Evolutionary conservation across 2,797 vertebrate genomes (phyloP), one percentile per base, ranked within the genome.

Genomic region (Typhlichthys eigenmanni): DNA sequence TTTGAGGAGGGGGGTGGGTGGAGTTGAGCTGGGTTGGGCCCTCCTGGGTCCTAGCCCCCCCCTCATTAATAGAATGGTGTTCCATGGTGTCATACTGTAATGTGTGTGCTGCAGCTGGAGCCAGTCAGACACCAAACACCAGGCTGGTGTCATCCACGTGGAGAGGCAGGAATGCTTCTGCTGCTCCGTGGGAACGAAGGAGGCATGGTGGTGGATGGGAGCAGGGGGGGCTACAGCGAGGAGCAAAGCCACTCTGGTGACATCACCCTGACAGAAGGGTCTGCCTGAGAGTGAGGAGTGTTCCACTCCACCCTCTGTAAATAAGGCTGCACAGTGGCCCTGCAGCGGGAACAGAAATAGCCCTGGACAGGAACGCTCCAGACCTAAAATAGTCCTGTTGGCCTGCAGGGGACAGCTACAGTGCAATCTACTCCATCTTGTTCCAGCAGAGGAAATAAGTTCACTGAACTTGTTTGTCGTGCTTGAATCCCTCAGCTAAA

Each of bases 121-220:
- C 78, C 68, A 75, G 50, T 79, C 38, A 34, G 52, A 6, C 8
- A 9, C 34, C 34, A 38, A 38, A 38, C 34, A 38, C 6, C 34
- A 9, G 34, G 34, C 8, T 38, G 34, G 8, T 38, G 34, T 38
- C 5, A 38, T 38, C 4, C 8, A 9, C 6, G 8, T 38, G 34
- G 6, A 38, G 34, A 9, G 34, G 5, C 6, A 9, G 34, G 34
- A 38, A 38, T 38, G 6, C 6, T 38, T 6, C 6, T 38, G 34
- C 29, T 47, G 55, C 53, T 80, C 68, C 79, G 78, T 90, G 87
- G 81, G 86, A 91, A 91, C 81, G 58, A 58, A 70, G 77, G 82
- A 84, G 85, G 87, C 38, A 82, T 86, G 13, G 24, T 76, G n/a
- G 63, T 72, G 72, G 79, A 71, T 71, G 69, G 60, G 74, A 64